Evolutionary conservation across 2,888 invertebrate species (phyloP), one percentile per base, ranked within the genome.

Genomic region (Cryptus armator): DNA sequence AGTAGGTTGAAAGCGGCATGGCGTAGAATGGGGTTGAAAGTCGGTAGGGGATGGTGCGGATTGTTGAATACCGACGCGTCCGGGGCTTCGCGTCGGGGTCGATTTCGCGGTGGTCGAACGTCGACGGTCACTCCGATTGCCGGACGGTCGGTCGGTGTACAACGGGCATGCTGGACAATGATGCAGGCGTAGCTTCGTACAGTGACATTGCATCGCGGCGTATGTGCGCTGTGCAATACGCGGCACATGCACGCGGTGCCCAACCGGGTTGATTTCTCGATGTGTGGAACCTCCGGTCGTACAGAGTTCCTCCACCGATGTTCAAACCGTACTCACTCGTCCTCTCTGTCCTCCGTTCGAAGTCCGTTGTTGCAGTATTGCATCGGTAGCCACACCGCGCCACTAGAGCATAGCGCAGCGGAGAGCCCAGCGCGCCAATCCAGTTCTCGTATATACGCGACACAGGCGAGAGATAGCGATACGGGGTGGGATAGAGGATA

Each of bases 171-270:
- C 59, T 71, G 75, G 72, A 86, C 86, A 86, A 85, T 87, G 86
- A 87, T 86, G 81, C 84, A 83, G 72, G 5, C 37, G 37, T 9
- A 9, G 37, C 37, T 37, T 37, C 37, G 37, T 37, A 6, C 9
- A 37, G 37, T 9, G 37, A 5, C 9, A 7, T 7, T 37, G 37
- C 37, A 37, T 37, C 7, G 37, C 37, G 84, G 16, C 46, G 16
- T 70, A 7, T 32, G 24, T 10, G 12, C 66, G 79, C 74, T 83
- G 83, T 80, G 86, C 46, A 80, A 87, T 85, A 87, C 86, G 62
- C 88, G 87, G 89, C 90, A 90, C 91, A 91, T 89, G 91, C 92
- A 91, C 89, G 90, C 89, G 90, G 92, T 88, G 92, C 80, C 76
- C 92, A 92, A 92, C 89, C 90, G 79, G 86, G 68, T 86, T 85